Base-by-base conservation (phyloP, 2,888 invertebrate species). In the Oasisia sp. region DNA sequence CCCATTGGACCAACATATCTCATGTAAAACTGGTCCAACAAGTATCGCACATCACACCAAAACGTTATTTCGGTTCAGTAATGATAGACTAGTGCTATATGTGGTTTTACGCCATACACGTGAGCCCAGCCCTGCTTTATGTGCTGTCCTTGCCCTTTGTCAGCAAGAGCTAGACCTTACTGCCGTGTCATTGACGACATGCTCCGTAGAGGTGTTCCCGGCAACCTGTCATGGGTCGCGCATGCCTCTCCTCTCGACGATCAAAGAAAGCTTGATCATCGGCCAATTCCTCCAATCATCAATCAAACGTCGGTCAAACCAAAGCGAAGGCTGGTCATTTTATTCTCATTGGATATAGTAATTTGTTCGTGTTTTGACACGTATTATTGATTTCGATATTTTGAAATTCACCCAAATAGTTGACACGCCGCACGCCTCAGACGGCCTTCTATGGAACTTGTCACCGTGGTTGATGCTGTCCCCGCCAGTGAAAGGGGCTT, bases 251-350 rank as follows among this genome's bases (percentile, higher is more conserved):
- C 74, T 50, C 50, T 50, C 74, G 0, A 5, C 19, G 7, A 27
- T 74, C 74, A 74, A 74, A 74, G 74, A 74, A 74, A 74, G 74
- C 19, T n/a, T 74, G 74, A 27, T 19, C 74, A 19, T 7, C n/a
- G 27, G 74, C 74, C 74, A 74, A 74, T 74, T 74, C 74, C n/a
- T 11, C 19, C 19, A 19, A 74, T 74, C 19, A 74, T 74, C n/a
- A 74, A 74, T 74, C 74, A 74, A 14, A 74, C 27, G 74, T 74
- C 74, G 74, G 74, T n/a, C 74, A 74, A 74, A 74, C 74, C 74
- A 27, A 74, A 50, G 50, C 50, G 50, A 50, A 2, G 50, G 14
- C 9, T 50, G 27, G n/a, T 74, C 74, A 74, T 7, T 27, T 14
- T 74, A 74, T 27, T 19, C 27, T 50, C 50, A 50, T 50, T 50